Conservation (phyloP, 2,888 invertebrate genomes). For the Papilio elwesi region DNA sequence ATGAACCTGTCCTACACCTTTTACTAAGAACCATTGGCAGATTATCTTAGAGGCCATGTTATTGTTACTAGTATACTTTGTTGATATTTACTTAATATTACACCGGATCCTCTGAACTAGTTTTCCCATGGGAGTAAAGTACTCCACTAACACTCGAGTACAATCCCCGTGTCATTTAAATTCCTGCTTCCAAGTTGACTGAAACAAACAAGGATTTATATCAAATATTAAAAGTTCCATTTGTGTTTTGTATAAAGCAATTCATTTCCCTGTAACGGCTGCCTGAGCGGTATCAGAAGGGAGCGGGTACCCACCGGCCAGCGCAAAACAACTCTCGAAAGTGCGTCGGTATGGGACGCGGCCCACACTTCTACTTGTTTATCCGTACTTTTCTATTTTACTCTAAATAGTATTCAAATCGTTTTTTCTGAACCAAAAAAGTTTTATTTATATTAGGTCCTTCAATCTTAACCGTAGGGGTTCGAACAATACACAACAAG, state of each 20-base stretch:
- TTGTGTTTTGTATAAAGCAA: constrained; percentile 12
- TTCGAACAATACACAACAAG: not conserved
- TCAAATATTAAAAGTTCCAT: constrained; percentile 19
- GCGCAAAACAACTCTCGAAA: constrained; percentile 1
- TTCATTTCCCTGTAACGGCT: not conserved
- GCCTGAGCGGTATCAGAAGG: not conserved
- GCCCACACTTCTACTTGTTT: constrained; percentile 8
- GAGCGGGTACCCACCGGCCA: not conserved
- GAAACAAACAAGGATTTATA: constrained; percentile 20
- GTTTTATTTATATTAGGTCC: not conserved
- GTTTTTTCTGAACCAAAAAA: not conserved
- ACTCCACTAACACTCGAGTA: not conserved
- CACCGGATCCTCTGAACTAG: not conserved
- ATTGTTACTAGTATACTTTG: not conserved
- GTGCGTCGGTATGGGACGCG: not conserved
- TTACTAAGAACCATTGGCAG: too few relatives aligned
- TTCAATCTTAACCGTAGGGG: not conserved
- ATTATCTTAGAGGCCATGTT: not conserved
- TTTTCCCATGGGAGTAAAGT: not conserved
- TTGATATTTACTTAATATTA: not conserved
- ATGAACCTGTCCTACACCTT: too few relatives aligned
- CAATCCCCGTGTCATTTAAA: not conserved
- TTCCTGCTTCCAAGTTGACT: constrained; percentile 12
- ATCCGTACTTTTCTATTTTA: constrained; percentile 15
- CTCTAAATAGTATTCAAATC: not conserved